Evolutionary conservation across 2,113 vertebrate genomes (phyloP), one percentile per base, ranked within the genome.

Genomic region (Odontophorus gujanensis): DNA sequence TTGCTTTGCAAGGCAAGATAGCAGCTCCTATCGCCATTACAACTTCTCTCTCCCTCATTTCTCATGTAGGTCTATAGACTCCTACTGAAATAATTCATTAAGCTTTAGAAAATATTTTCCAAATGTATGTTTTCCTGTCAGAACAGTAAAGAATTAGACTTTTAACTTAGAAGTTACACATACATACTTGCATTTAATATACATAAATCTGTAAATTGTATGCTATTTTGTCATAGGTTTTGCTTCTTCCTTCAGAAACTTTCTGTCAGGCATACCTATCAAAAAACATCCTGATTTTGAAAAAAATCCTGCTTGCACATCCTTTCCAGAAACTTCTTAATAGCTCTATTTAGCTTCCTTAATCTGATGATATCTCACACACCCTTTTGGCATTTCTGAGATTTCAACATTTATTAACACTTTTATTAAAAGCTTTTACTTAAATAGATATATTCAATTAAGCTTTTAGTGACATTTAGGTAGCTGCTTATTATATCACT

Each of bases 361-460:
- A 47, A 8, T 36, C n/a, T n/a, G n/a, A n/a, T n/a, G n/a, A n/a
- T 53, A 13, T 45, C 42, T 76, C 76, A 82, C 8, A 1, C 48
- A 40, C 50, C 26, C 30, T 77, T 61, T 53, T 30, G 8, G 0
- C 13, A 77, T 57, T 85, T 69, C 69, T 71, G 63, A 57, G 40
- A 43, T 69, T 89, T 88, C 19, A 89, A 77, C 26, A 61, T 68
- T 61, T 43, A 34, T 48, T 80, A 25, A 57, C 28, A 63, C 76
- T 51, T 51, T 81, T n/a, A 48, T 57, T 81, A 67, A 40, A 16
- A 38, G 61, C 11, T 50, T 48, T 47, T 1, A 73, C 8, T 83
- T 74, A 92, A 84, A 89, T 5, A 69, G 45, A 17, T 57, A 15
- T 3, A 32, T 73, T 88, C 83, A 69, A 83, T 73, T 89, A 32